phyloP scores from a whole-genome alignment of 1,140 invertebrate genomes.

The Procambarus virginalis region DNA sequence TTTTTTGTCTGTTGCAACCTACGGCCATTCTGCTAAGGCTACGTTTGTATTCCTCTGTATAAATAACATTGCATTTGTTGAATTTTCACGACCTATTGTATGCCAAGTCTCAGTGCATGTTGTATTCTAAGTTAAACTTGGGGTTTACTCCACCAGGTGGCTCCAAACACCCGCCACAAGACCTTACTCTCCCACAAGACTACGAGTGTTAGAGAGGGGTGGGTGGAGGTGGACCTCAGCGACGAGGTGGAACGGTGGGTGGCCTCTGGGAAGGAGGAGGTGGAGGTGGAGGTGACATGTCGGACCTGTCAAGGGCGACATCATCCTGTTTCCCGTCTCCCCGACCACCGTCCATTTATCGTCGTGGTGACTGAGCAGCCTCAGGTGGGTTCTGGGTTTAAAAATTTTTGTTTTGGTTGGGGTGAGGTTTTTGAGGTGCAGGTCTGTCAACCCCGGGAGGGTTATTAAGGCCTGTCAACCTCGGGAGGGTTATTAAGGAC shows the following conservation, averaged over 20 bases:
- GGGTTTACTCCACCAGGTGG: not conserved
- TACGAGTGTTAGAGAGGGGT: not conserved
- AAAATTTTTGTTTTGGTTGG: too few relatives aligned
- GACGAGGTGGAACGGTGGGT: not conserved
- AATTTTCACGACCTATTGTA: too few relatives aligned
- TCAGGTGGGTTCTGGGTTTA: not conserved
- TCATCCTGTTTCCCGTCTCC: not conserved
- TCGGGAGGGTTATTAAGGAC: too few relatives aligned
- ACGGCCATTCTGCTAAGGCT: too few relatives aligned
- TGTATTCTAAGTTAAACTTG: too few relatives aligned
- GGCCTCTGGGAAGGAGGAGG: not conserved
- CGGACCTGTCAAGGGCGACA: not conserved
- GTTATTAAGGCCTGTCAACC: too few relatives aligned
- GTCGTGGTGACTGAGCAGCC: not conserved
- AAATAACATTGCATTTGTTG: too few relatives aligned
- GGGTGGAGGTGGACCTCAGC: constrained; percentile 4
- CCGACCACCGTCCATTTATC: constrained; percentile 8
- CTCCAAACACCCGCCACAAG: not conserved
- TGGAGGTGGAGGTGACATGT: not conserved
- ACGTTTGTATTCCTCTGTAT: too few relatives aligned
- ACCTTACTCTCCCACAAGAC: not conserved
- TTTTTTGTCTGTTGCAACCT: too few relatives aligned
- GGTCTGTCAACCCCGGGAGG: too few relatives aligned
- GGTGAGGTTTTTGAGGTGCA: too few relatives aligned
- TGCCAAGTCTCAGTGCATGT: too few relatives aligned